phyloP scores from a whole-genome alignment of 2,888 invertebrate genomes.

The Drosophila macrospina region DNA sequence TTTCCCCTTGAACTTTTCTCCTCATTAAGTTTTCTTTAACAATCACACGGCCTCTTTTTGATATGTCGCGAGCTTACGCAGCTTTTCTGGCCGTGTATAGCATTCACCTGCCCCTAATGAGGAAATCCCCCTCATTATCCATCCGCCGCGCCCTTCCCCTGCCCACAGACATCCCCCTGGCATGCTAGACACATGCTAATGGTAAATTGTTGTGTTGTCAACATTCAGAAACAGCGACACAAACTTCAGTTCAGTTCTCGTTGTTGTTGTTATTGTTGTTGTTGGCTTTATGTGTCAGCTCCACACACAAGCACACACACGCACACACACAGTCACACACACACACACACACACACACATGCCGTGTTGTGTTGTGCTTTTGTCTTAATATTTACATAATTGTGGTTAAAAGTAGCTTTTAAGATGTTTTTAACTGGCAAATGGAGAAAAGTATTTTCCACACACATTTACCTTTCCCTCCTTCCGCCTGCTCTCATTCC shows the following conservation, averaged over 20 bases:
- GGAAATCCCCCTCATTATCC: slow-evolving; percentile 3
- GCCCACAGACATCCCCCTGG: not conserved
- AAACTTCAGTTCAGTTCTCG: slow-evolving; percentile 12
- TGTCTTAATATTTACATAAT: slow-evolving; percentile 81
- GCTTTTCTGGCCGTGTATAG: not conserved
- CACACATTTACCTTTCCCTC: not conserved
- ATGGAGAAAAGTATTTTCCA: slow-evolving; percentile 45
- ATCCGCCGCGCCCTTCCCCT: not conserved
- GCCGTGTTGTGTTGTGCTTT: slow-evolving; percentile 60
- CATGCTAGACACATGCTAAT: slow-evolving; percentile 71
- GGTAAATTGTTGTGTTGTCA: slow-evolving; percentile 77
- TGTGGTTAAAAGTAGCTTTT: slow-evolving; percentile 81
- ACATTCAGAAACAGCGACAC: slow-evolving; percentile 53
- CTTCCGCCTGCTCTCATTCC: too few species aligned
- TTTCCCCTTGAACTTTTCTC: too few species aligned
- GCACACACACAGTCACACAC: slow-evolving; percentile 10
- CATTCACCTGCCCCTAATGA: not conserved
- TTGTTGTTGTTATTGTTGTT: slow-evolving; percentile 28
- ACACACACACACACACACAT: slow-evolving; percentile 13
- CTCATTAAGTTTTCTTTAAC: too few species aligned
- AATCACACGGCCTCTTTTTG: too few species aligned
- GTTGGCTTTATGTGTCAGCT: slow-evolving; percentile 22
- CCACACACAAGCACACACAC: slow-evolving; percentile 9
- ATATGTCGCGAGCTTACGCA: not conserved
- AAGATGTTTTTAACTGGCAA: slow-evolving; percentile 79